A percentile compares a stretch with the other conserved stretches of the same genome.
phyloP scores from a whole-genome alignment of 2,888 invertebrate species.

The Stenodema calcarata region DNA sequence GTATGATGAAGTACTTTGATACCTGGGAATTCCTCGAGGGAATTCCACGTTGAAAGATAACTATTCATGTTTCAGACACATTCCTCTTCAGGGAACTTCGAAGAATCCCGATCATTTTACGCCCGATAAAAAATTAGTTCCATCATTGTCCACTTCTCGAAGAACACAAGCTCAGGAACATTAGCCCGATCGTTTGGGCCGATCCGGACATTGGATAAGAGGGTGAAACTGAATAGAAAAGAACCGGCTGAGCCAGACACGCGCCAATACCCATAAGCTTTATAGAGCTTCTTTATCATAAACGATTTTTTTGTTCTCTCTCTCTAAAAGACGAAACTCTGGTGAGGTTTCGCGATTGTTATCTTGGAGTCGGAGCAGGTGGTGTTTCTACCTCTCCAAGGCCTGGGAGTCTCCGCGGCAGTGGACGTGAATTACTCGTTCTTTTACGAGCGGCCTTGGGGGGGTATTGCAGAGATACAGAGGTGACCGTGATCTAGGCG shows the following conservation, averaged over 20 bases:
- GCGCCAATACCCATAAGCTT: neutral
- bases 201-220: neutral
- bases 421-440: neutral
- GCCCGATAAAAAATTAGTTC: neutral
- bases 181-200: neutral
- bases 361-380: neutral
- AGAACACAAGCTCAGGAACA: neutral
- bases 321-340: neutral
- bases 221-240: neutral
- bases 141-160: neutral
- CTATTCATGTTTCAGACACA: neutral
- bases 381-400: neutral
- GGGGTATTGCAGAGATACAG: neutral
- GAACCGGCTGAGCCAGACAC: neutral
- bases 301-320: neutral
- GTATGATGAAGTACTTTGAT: no score
- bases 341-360: neutral
- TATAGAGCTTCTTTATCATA: neutral
- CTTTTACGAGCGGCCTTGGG: neutral
- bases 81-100: no score
- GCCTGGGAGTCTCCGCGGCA: neutral
- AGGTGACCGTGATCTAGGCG: neutral
- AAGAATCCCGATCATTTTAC: neutral
- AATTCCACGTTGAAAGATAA: no score
- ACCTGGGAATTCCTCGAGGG: no score